Percentiles rank a stretch among this genome's conserved stretches.
Conservation (phyloP, 2,797 vertebrate species). For the Chanos chanos region DNA sequence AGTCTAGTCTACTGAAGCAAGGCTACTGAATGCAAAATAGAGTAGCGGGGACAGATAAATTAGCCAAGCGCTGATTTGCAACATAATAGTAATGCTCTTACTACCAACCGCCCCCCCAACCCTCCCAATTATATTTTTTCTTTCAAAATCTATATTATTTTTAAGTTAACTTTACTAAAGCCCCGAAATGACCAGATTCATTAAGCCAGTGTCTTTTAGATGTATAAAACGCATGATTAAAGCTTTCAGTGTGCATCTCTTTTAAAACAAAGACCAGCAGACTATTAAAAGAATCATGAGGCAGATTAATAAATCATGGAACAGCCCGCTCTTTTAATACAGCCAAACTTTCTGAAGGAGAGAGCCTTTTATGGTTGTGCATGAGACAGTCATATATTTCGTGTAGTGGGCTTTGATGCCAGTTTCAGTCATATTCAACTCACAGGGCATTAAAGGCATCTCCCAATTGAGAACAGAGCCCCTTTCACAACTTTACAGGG, state of each 20-base stretch:
- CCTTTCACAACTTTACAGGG: not conserved
- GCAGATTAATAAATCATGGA: constrained; percentile 38
- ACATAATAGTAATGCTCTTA: constrained; percentile 6
- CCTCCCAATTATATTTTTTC: constrained; percentile 3
- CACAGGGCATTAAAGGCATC: not conserved
- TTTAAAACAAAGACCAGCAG: constrained; percentile 24
- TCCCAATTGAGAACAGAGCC: not conserved
- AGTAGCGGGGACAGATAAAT: not conserved
- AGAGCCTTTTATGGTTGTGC: not conserved
- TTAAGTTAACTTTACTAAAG: constrained; percentile 3
- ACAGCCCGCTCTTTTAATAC: constrained; percentile 18
- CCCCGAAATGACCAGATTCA: constrained; percentile 15
- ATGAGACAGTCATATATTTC: constrained; percentile 4
- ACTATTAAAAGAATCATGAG: constrained; percentile 38
- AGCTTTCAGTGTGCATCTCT: constrained; percentile 6
- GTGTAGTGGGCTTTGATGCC: constrained; percentile 6
- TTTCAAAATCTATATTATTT: constrained; percentile 23
- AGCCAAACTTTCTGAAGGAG: constrained; percentile 14
- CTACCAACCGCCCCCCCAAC: no score
- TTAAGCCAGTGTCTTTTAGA: constrained; percentile 16
- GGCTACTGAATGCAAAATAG: not conserved
- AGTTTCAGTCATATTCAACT: constrained; percentile 9
- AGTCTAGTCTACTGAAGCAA: not conserved
- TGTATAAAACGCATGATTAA: constrained; percentile 27
- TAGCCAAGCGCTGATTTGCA: not conserved